Evolutionary conservation across 2,797 vertebrate genomes (phyloP).

Genomic region (Clamator glandarius): DNA sequence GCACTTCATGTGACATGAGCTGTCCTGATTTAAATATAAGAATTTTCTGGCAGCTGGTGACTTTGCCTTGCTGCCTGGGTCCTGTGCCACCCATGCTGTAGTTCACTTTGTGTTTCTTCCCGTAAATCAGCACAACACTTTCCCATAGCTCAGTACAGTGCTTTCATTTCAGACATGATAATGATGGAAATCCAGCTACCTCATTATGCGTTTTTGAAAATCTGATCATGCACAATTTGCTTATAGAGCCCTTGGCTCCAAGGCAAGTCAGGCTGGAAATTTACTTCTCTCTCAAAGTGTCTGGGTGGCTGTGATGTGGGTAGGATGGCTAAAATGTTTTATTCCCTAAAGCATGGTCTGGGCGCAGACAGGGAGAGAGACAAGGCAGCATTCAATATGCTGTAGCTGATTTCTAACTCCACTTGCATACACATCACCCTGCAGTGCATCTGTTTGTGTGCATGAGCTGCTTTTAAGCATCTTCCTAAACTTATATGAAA

Average conservation of each 20-base stretch:
- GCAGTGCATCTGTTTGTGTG: not conserved
- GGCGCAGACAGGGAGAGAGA: not conserved
- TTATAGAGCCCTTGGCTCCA: not conserved
- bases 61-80: not conserved
- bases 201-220: not conserved
- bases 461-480: not conserved
- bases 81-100: not conserved
- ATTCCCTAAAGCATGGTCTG: not conserved
- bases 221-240: not conserved
- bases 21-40: not conserved
- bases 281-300: not conserved
- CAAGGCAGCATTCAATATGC: not conserved
- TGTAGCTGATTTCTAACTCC: not conserved
- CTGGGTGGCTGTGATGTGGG: not conserved
- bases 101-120: not conserved
- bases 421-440: not conserved
- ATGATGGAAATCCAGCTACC: not conserved
- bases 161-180: not conserved
- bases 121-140: not conserved
- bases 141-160: rapidly evolving
- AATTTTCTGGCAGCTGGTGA: not conserved
- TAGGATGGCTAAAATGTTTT: not conserved
- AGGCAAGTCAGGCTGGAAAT: not conserved
- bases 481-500: not conserved
- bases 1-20: rapidly evolving